phyloP scores from a whole-genome alignment of 2,113 vertebrate species.

The Hippocampus comes region DNA sequence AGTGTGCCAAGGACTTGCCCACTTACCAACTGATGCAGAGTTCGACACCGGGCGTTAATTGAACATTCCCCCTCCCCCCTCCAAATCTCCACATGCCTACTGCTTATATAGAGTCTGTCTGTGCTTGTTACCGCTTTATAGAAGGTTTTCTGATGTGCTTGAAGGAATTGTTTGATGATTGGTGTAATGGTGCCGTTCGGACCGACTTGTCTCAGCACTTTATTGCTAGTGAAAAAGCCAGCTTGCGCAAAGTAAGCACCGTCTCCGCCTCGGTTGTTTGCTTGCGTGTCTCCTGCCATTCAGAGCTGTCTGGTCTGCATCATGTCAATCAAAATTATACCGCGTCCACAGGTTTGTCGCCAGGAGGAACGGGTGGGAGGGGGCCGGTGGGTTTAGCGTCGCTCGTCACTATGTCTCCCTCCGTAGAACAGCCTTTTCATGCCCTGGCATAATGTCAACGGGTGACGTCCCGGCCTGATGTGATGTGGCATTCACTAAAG shows the following conservation, averaged over 20 bases:
- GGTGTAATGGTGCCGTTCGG: slow-evolving; percentile 63
- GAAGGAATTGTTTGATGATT: slow-evolving; percentile 69
- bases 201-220: slow-evolving; percentile 61
- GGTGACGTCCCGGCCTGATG: slow-evolving; percentile 71
- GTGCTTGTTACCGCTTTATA: slow-evolving; percentile 65
- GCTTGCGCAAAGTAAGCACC: slow-evolving; percentile 12
- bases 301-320: slow-evolving; percentile 39
- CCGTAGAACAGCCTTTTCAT: slow-evolving; percentile 68
- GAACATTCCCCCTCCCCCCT: slow-evolving; percentile 43
- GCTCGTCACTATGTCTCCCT: slow-evolving; percentile 57
- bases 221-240: slow-evolving; percentile 34
- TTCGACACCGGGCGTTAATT: slow-evolving; percentile 61
- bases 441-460: slow-evolving; percentile 70
- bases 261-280: slow-evolving; percentile 13
- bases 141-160: slow-evolving; percentile 67
- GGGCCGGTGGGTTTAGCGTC: not conserved
- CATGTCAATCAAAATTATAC: slow-evolving; percentile 67
- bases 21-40: slow-evolving; percentile 42
- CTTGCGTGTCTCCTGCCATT: slow-evolving; percentile 41
- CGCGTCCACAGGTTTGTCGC: slow-evolving; percentile 64
- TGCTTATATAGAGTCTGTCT: slow-evolving; percentile 60
- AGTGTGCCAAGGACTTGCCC: slow-evolving; percentile 71
- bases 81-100: slow-evolving; percentile 55
- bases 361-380: slow-evolving; percentile 40
- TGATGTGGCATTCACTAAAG: slow-evolving; percentile 78